Evolutionary conservation across 2,888 invertebrate species (phyloP).

Genomic region (Acheta domesticus): DNA sequence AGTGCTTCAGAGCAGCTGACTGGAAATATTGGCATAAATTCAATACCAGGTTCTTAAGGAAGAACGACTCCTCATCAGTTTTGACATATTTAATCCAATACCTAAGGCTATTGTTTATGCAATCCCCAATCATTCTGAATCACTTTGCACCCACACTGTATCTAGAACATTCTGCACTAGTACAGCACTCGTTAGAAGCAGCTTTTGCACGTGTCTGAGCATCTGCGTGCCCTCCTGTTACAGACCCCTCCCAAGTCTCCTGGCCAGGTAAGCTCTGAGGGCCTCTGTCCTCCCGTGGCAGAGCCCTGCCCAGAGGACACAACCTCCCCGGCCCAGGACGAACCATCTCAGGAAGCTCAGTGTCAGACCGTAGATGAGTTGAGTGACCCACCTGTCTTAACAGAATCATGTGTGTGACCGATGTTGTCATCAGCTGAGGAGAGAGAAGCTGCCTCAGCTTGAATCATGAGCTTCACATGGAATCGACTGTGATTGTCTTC

Average conservation of each 20-base stretch:
- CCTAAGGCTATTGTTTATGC: no score
- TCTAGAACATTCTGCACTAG: no score
- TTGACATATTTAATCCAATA: no score
- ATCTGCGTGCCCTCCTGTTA: neutral
- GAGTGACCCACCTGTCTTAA: neutral
- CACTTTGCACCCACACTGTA: no score
- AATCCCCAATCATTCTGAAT: no score
- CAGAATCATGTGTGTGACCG: slow-evolving; percentile 4
- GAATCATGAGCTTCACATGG: neutral
- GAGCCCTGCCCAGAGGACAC: neutral
- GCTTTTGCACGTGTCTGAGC: neutral
- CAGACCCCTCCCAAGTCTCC: slow-evolving; percentile 7
- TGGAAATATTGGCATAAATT: no score
- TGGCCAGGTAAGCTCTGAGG: neutral
- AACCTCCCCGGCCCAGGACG: neutral
- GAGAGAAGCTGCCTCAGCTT: neutral
- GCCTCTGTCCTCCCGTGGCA: neutral
- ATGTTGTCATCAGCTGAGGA: neutral
- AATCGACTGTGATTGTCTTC: no score
- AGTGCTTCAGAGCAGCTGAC: no score
- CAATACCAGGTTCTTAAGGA: no score
- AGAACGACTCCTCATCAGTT: no score
- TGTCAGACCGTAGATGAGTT: neutral
- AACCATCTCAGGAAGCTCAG: neutral
- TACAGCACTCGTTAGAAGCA: no score